Base-by-base conservation (phyloP, 1,140 invertebrate species). In the Meloidogyne floridensis region DNA sequence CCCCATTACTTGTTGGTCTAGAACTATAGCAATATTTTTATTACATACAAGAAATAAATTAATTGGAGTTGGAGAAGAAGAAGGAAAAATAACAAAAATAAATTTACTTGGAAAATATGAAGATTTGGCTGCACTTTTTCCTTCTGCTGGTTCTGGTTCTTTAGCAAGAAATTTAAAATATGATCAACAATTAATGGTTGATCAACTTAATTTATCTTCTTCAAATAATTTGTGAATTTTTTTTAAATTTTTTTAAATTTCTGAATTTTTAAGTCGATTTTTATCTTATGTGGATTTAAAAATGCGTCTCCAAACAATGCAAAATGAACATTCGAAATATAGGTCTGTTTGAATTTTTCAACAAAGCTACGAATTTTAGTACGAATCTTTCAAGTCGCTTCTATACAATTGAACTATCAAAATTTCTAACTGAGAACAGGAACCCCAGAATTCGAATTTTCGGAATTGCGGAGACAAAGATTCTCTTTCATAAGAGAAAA, bases 251-350 rank as follows among this genome's bases (percentile, higher is more conserved):
- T 54, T 8, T 43, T 9, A 18, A n/a, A 65, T 65, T 59, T 59
- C 32, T 32, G 32, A 32, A 32, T 9, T 18, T 13, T 76, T 82
- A 0, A 86, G 85, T 8, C 85, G 84, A 20, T 74, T 84, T 72
- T 86, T 51, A 42, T 65, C 54, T 15, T 84, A 85, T 53, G 75
- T 87, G 5, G 69, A 82, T n/a, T 86, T 75, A 56, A 86, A 86
- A 74, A 70, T 80, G 4, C 82, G 78, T 32, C 15, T 87, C n/a
- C 80, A 53, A 18, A 43, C 54, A 9, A 87, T 85, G 54, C 53
- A 73, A 54, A 75, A 85, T 51, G 75, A 75, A 32, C 74, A 53
- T 72, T 51, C 70, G n/a, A 70, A 47, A 54, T 86, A 86, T 77
- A 86, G 59, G 53, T 54, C 32, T 18, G 32, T 32, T 32, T 32